These are phyloP conservation scores for Edolisoma coerulescens DNA, from an alignment of 2,113 vertebrate genomes.

Conservation along the genomic window DNA sequence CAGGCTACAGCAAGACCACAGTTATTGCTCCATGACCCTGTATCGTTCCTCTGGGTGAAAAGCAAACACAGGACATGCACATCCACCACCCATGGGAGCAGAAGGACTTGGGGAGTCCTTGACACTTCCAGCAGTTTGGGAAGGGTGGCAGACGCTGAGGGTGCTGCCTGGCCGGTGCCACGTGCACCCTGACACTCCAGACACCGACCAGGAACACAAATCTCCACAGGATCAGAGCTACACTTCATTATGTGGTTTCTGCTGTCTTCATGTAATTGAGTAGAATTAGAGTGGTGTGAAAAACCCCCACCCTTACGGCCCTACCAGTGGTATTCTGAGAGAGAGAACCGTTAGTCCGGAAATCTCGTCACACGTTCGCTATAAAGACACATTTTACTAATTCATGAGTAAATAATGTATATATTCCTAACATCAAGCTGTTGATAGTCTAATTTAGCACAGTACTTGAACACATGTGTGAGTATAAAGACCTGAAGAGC, in stretches of 20 bases:
- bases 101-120: not conserved
- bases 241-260: not conserved
- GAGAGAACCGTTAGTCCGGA: not conserved
- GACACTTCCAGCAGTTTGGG: not conserved
- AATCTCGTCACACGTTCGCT: not conserved
- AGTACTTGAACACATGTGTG: not conserved
- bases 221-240: not conserved
- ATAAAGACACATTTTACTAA: not conserved
- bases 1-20: not conserved
- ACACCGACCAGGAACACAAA: not conserved
- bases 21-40: not conserved
- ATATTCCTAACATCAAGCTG: not conserved
- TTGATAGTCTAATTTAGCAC: not conserved
- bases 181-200: not conserved
- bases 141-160: not conserved
- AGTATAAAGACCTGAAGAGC: not conserved
- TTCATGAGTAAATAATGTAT: not conserved
- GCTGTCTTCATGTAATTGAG: not conserved
- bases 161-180: not conserved
- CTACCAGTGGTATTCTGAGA: not conserved
- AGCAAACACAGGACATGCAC: not conserved
- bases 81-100: not conserved
- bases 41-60: not conserved
- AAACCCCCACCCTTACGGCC: not conserved
- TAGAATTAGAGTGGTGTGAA: not conserved